phyloP scores from a whole-genome alignment of 1,140 invertebrate species.

The Atta cephalotes region DNA sequence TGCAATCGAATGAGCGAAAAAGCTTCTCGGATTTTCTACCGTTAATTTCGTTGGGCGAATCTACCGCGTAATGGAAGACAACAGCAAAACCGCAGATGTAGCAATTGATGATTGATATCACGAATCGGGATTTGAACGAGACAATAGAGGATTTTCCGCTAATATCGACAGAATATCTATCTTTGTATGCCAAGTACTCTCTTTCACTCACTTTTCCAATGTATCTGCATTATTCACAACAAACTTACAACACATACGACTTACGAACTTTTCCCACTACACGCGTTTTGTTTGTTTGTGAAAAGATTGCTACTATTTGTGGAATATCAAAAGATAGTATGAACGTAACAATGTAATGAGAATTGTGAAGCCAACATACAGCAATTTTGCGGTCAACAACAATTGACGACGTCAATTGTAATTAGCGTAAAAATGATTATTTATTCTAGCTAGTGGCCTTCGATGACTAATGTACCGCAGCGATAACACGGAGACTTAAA shows the following conservation, averaged over 20 bases:
- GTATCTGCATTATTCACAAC: not conserved
- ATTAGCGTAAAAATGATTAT: slow-evolving; percentile 44
- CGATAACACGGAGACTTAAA: slow-evolving; percentile 1
- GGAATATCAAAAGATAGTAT: not conserved
- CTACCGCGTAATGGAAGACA: slow-evolving; percentile 33
- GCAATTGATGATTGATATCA: slow-evolving; percentile 13
- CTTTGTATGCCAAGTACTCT: not conserved
- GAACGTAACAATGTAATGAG: no score
- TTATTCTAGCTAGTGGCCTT: not conserved
- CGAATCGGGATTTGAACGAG: not conserved
- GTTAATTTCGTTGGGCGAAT: slow-evolving; percentile 29
- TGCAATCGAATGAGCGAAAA: slow-evolving; percentile 26
- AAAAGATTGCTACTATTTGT: not conserved
- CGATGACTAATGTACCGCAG: slow-evolving; percentile 16
- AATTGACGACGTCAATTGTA: slow-evolving; percentile 2
- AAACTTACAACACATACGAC: not conserved
- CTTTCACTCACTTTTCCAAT: not conserved
- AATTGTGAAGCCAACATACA: not conserved
- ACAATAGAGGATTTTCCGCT: slow-evolving; percentile 8
- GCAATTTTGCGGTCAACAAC: slow-evolving; percentile 2
- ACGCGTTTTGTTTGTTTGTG: not conserved
- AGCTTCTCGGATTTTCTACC: slow-evolving; percentile 30
- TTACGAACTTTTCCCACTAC: not conserved
- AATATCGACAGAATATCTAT: not conserved
- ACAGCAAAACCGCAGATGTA: slow-evolving; percentile 13